A percentile compares a stretch with the other conserved stretches of the same genome.
phyloP scores from a whole-genome alignment of 23 tunicate species.

The Botrylloides violaceus region DNA sequence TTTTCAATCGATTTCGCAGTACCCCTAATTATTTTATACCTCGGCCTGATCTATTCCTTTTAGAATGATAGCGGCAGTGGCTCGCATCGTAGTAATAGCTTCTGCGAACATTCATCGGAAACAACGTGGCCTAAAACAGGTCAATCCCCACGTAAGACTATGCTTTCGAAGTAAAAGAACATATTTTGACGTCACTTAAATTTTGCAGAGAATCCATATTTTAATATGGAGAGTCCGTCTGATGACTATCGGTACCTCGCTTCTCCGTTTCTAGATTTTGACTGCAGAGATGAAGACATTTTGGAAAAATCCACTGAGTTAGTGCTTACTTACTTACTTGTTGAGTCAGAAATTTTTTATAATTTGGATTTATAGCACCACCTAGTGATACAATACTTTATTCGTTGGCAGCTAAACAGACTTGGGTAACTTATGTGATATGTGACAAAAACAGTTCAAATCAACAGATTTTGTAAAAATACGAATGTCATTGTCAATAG shows the following conservation, averaged over 20 bases:
- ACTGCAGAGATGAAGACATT: not conserved
- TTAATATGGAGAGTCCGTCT: slow-evolving; percentile 7
- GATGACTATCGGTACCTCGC: slow-evolving; percentile 4
- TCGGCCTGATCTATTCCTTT: not conserved
- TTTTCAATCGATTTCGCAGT: not conserved
- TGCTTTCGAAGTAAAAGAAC: not conserved
- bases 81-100: slow-evolving; percentile 22
- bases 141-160: slow-evolving; percentile 14
- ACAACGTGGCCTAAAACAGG: not conserved
- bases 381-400: too few relatives aligned
- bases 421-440: too few relatives aligned
- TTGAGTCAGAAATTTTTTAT: too few relatives aligned
- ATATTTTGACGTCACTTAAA: too few relatives aligned
- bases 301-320: not conserved
- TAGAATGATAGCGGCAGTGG: slow-evolving; percentile 28
- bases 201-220: not conserved
- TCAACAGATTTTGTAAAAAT: too few relatives aligned
- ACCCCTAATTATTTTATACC: too few relatives aligned
- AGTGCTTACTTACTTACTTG: too few relatives aligned
- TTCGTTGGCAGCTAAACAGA: too few relatives aligned
- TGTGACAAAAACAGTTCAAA: too few relatives aligned
- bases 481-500: too few relatives aligned
- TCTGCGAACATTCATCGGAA: slow-evolving; percentile 24
- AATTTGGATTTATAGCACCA: too few relatives aligned
- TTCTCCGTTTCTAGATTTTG: slow-evolving; percentile 5